These are phyloP conservation scores for Dolichallabes microphthalmus DNA, from an alignment of 2,113 vertebrate species.

Conservation along the genomic window DNA sequence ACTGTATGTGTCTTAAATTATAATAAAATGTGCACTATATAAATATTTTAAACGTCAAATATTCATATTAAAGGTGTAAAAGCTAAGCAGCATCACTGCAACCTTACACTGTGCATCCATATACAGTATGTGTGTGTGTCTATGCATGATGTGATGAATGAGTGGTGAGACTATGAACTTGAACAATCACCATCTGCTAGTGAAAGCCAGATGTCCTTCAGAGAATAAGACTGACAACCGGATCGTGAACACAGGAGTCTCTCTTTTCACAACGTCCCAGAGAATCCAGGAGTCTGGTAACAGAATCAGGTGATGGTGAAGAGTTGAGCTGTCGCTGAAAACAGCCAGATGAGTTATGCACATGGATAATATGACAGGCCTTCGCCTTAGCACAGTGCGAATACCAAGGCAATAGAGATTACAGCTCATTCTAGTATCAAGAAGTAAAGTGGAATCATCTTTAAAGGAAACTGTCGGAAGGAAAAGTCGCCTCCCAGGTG, in stretches of 20 bases:
- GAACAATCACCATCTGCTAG: slow-evolving; percentile 18
- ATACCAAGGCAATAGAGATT: slow-evolving; percentile 43
- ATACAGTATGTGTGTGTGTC: background rate
- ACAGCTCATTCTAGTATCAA: slow-evolving; percentile 32
- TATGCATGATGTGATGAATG: slow-evolving; percentile 1
- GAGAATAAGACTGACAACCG: slow-evolving; percentile 19
- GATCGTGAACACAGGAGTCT: slow-evolving; percentile 21
- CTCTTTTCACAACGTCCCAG: slow-evolving; percentile 2
- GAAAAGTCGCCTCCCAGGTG: background rate
- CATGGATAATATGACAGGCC: background rate
- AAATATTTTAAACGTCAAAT: background rate
- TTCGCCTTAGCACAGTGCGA: background rate
- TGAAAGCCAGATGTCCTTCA: slow-evolving; percentile 14
- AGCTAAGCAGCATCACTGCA: background rate
- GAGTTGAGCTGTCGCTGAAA: slow-evolving; percentile 1
- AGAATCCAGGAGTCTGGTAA: slow-evolving; percentile 24
- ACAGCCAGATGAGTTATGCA: background rate
- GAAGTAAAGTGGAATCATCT: background rate
- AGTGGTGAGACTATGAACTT: background rate
- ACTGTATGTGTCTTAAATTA: background rate
- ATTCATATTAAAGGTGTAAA: background rate
- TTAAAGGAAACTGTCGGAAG: background rate
- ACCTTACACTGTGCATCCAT: background rate
- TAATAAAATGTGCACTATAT: background rate
- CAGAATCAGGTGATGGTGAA: slow-evolving; percentile 27